Conservation (phyloP, 1,140 invertebrate species). For the Zaprionus lachaisei region DNA sequence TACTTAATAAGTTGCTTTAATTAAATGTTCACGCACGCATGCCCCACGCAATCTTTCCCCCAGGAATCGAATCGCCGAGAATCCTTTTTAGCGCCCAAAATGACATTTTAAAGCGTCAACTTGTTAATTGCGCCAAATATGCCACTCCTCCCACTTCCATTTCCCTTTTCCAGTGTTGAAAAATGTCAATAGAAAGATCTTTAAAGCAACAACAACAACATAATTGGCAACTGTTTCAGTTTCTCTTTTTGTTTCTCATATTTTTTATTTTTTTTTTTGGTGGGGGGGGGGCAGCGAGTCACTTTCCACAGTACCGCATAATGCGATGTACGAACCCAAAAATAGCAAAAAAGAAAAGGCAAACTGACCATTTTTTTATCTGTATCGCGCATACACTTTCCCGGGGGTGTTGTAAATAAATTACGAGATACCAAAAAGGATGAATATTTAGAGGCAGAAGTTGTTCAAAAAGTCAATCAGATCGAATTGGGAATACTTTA, state of each 20-base stretch:
- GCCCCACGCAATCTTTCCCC: slow-evolving; percentile 75
- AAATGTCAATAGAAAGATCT: slow-evolving; percentile 23
- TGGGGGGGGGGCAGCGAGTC: slow-evolving; percentile 46
- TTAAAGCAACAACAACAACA: slow-evolving; percentile 30
- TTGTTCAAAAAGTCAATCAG: not conserved
- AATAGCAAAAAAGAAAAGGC: slow-evolving; percentile 6
- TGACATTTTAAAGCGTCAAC: slow-evolving; percentile 54
- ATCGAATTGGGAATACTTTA: not conserved
- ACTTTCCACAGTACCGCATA: slow-evolving; percentile 58
- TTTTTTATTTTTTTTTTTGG: slow-evolving; percentile 18
- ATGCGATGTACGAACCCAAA: slow-evolving; percentile 28
- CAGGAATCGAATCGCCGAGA: slow-evolving; percentile 52
- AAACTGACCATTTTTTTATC: slow-evolving; percentile 45
- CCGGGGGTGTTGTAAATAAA: not conserved
- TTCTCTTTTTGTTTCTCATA: slow-evolving; percentile 46
- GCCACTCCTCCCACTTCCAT: not conserved
- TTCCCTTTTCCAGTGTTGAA: slow-evolving; percentile 10
- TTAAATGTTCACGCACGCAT: slow-evolving; percentile 83
- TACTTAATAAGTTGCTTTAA: slow-evolving; percentile 82
- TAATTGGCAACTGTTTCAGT: slow-evolving; percentile 50
- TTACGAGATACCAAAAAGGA: not conserved
- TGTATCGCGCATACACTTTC: slow-evolving; percentile 15
- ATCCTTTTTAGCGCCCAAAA: slow-evolving; percentile 62
- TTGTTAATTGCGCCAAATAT: slow-evolving; percentile 58
- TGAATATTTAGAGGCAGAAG: not conserved